Percentiles rank a stretch among this genome's conserved stretches.
phyloP scores from a whole-genome alignment of 2,797 vertebrate genomes.

The Silurus aristotelis region DNA sequence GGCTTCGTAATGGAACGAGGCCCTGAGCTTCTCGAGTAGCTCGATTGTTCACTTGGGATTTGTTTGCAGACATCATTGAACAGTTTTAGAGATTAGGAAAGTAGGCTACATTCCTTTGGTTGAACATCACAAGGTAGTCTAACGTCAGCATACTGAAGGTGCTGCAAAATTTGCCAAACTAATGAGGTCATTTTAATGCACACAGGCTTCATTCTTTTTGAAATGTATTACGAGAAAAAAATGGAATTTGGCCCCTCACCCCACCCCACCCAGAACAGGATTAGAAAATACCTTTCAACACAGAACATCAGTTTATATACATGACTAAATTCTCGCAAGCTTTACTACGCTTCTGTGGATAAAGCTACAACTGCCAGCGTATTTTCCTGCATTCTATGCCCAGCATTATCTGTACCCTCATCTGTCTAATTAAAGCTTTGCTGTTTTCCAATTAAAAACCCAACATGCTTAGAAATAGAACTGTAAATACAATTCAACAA shows the following conservation, averaged over 20 bases:
- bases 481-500: background rate
- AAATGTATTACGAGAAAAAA: constrained; percentile 1
- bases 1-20: background rate
- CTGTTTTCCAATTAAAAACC: background rate
- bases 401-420: too few species aligned
- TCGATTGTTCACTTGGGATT: background rate
- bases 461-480: background rate
- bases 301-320: background rate
- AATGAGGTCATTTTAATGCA: constrained; percentile 25
- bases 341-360: background rate
- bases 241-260: background rate
- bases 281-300: constrained; percentile 20
- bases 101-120: constrained; percentile 24
- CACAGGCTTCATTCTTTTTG: background rate
- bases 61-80: background rate
- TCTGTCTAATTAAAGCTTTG: background rate
- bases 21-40: background rate
- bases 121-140: constrained; percentile 26
- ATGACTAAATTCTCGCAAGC: background rate
- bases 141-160: background rate
- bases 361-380: background rate
- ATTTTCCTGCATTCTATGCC: background rate
- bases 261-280: background rate
- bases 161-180: background rate
- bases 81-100: constrained; percentile 11